These are phyloP conservation scores for Homarus gammarus DNA, from an alignment of 2,888 invertebrate genomes.

Conservation along the genomic window DNA sequence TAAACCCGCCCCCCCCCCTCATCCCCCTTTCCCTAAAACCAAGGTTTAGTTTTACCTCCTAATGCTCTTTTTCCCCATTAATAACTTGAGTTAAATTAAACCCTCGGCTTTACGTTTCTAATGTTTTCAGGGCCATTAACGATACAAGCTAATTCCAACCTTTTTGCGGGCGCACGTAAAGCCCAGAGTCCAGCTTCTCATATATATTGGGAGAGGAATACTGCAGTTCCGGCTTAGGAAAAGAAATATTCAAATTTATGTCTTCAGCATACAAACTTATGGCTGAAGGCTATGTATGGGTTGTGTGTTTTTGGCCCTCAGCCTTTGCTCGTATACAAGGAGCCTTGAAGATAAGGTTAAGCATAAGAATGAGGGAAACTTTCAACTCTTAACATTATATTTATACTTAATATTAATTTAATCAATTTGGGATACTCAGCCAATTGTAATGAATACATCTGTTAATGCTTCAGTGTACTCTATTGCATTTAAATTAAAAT, in stretches of 20 bases:
- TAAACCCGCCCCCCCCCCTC: not conserved
- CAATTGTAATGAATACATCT: no score
- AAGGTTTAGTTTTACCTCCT: conserved; percentile 12
- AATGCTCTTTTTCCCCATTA: conserved; percentile 35
- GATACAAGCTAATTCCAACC: conserved; percentile 19
- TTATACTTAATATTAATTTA: no score
- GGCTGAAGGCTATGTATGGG: conserved; percentile 1
- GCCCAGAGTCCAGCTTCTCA: not conserved
- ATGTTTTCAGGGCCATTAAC: conserved; percentile 24
- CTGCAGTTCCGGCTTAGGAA: conserved; percentile 28
- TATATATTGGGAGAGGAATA: conserved; percentile 21
- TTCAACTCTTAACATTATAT: no score
- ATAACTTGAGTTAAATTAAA: conserved; percentile 36
- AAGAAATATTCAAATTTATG: conserved; percentile 29
- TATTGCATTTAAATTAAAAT: no score
- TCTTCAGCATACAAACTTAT: conserved; percentile 20
- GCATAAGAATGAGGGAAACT: no score
- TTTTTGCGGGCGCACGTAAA: conserved; percentile 2
- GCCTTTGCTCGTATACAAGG: no score
- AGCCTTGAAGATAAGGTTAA: no score
- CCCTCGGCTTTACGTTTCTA: conserved; percentile 17
- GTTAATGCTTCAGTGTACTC: no score
- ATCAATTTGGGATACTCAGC: no score
- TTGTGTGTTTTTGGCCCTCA: no score
- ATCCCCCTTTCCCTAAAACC: not conserved